Percentiles rank a stretch among this genome's conserved stretches.
phyloP scores from a whole-genome alignment of 1,140 invertebrate species.

The Riptortus pedestris region DNA sequence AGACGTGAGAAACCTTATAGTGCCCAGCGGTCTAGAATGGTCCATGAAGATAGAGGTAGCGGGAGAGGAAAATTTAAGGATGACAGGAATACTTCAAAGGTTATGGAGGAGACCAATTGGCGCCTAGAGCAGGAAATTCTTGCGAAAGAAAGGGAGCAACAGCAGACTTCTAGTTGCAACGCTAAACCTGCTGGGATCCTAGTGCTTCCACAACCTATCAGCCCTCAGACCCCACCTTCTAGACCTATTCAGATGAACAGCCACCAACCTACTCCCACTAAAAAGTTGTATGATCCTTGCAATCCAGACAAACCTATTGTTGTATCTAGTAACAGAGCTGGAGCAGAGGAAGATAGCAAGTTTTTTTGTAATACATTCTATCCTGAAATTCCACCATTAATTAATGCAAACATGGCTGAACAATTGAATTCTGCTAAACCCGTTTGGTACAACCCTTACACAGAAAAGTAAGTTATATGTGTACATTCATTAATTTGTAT shows the following conservation, averaged over 20 bases:
- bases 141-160: neutral
- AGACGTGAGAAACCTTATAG: neutral
- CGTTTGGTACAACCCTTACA: constrained; percentile 14
- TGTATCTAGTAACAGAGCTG: constrained; percentile 9
- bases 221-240: neutral
- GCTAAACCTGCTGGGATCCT: constrained; percentile 21
- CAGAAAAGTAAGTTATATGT: constrained; percentile 18
- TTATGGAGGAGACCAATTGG: constrained; percentile 15
- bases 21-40: neutral
- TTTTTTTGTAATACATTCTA: constrained; percentile 1
- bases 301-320: constrained; percentile 25
- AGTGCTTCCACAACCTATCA: constrained; percentile 20
- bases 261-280: neutral
- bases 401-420: constrained; percentile 13
- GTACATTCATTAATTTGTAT: neutral
- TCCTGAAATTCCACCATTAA: neutral
- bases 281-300: constrained; percentile 15
- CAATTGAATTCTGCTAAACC: neutral
- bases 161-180: neutral
- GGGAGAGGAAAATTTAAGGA: constrained; percentile 1
- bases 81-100: neutral
- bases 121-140: neutral
- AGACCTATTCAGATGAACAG: neutral
- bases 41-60: neutral
- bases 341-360: constrained; percentile 5